Base-by-base conservation (phyloP, 2,888 invertebrate genomes). In the Cheilosia impressa region DNA sequence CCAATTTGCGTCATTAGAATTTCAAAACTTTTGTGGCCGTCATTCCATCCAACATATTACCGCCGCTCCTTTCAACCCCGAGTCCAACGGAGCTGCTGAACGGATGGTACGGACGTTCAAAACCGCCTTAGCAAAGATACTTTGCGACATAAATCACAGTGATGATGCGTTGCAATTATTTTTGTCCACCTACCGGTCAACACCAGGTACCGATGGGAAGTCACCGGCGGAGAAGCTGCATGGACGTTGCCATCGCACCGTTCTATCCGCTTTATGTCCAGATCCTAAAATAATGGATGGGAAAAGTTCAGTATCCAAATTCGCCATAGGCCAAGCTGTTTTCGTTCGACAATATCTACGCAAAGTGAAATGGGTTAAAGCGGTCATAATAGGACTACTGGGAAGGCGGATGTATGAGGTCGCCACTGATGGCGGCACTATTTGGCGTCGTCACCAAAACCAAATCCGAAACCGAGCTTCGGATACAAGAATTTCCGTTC, bases 1-100 rank as follows among this genome's bases (percentile, higher is more conserved):
- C 87, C 87, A 84, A 47, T 88, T 89, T 88, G 2, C 75, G 88
- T 88, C 88, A 22, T 43, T 24, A 9, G 80, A 88, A 69, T 87
- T 89, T 58, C 55, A 88, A 81, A 4, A 60, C 5, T 88, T 89
- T 79, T 87, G 88, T 41, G 58, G 7, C 5, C 52, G 43, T 24
- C 85, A 87, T 47, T 87, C 88, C 15, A 88, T 89, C 7, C 79
- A 87, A 57, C 88, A 89, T 62, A 10, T 87, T 7, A 87, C 88
- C 10, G 85, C 87, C 19, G 85, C 88, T 15, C 84, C 87, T 17
- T 88, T 80, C 50, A 78, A 87, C 24, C 87, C 88, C 0, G 71
- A 79, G 45, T 80, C 85, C 9, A 89, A 88, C 55, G 88, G 87
- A 34, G 52, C 34, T 22, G 89, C 88, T 17, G 88, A 88, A 83